Evolutionary conservation across 2,888 invertebrate species (phyloP).

Genomic region (Seira musarum): DNA sequence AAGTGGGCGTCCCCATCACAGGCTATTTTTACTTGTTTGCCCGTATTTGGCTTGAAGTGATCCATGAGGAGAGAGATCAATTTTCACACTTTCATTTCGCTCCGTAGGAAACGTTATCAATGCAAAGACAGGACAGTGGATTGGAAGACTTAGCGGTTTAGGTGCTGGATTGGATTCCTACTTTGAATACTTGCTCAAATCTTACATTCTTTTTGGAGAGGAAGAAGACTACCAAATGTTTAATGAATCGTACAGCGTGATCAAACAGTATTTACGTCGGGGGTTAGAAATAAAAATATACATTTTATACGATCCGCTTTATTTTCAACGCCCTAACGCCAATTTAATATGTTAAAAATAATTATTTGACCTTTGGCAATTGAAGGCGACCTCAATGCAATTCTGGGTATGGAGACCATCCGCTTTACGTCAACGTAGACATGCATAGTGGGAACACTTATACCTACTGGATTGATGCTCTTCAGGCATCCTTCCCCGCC

Average conservation of each 20-base stretch:
- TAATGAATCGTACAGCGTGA: slow-evolving; percentile 75
- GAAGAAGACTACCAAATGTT: slow-evolving; percentile 76
- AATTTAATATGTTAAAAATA: slow-evolving; percentile 1
- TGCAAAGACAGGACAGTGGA: slow-evolving; percentile 78
- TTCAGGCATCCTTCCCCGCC: slow-evolving; percentile 75
- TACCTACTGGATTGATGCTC: slow-evolving; percentile 79
- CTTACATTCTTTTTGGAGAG: slow-evolving; percentile 78
- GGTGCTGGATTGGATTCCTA: slow-evolving; percentile 79
- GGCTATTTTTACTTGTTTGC: neutral
- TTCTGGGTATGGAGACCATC: slow-evolving; percentile 76
- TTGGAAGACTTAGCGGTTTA: slow-evolving; percentile 76
- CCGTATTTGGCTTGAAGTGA: no score
- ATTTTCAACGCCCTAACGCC: neutral
- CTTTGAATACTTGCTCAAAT: slow-evolving; percentile 78
- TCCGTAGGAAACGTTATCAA: slow-evolving; percentile 76
- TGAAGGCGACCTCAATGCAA: slow-evolving; percentile 74
- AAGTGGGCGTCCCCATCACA: slow-evolving; percentile 35
- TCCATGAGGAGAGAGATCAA: neutral
- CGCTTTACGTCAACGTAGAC: slow-evolving; percentile 78
- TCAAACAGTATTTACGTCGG: slow-evolving; percentile 76
- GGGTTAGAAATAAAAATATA: slow-evolving; percentile 72
- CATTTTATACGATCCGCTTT: slow-evolving; percentile 5
- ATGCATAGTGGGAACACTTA: slow-evolving; percentile 77
- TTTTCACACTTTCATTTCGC: slow-evolving; percentile 25
- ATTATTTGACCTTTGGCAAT: neutral